Percentiles rank a stretch among this genome's conserved stretches.
Evolutionary conservation across 2,888 invertebrate species (phyloP).

Genomic region (Drosophila austrosaltans): DNA sequence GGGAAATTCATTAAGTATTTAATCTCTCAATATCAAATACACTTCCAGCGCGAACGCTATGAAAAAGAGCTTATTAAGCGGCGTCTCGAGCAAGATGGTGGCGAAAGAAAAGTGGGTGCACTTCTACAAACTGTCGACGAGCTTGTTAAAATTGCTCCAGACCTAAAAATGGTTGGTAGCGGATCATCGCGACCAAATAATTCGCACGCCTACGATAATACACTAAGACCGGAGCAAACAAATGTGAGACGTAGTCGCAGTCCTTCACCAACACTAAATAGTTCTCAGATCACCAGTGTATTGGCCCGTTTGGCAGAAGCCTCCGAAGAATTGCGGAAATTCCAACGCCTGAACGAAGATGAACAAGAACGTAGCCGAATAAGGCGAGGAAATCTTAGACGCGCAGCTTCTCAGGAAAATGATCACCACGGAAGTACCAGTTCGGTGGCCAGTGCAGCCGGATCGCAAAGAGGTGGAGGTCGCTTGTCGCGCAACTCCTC

Average conservation of each 20-base stretch:
- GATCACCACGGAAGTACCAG: slow-evolving; percentile 85
- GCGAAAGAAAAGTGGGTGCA: slow-evolving; percentile 89
- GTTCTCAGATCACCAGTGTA: slow-evolving; percentile 80
- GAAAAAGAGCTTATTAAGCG: slow-evolving; percentile 91
- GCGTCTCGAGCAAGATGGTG: slow-evolving; percentile 87
- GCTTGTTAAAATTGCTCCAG: slow-evolving; percentile 90
- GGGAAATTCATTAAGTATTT: neutral
- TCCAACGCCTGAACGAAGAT: slow-evolving; percentile 85
- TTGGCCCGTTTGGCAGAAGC: slow-evolving; percentile 88
- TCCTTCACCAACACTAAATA: slow-evolving; percentile 80
- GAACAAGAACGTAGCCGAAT: slow-evolving; percentile 85
- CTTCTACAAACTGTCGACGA: slow-evolving; percentile 92
- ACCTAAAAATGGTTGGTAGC: slow-evolving; percentile 84
- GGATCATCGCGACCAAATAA: slow-evolving; percentile 67
- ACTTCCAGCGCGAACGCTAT: slow-evolving; percentile 88
- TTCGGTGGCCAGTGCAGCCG: slow-evolving; percentile 76
- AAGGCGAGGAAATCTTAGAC: slow-evolving; percentile 82
- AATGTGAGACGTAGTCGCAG: slow-evolving; percentile 75
- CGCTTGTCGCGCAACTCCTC: slow-evolving; percentile 79
- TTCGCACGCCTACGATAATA: slow-evolving; percentile 52
- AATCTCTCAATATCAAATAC: neutral
- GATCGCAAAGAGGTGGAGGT: slow-evolving; percentile 80
- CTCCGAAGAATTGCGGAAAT: slow-evolving; percentile 87
- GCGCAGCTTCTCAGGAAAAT: slow-evolving; percentile 87
- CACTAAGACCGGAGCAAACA: slow-evolving; percentile 77